Base-by-base conservation (phyloP, 2,888 invertebrate species). In the Lymantria monacha region DNA sequence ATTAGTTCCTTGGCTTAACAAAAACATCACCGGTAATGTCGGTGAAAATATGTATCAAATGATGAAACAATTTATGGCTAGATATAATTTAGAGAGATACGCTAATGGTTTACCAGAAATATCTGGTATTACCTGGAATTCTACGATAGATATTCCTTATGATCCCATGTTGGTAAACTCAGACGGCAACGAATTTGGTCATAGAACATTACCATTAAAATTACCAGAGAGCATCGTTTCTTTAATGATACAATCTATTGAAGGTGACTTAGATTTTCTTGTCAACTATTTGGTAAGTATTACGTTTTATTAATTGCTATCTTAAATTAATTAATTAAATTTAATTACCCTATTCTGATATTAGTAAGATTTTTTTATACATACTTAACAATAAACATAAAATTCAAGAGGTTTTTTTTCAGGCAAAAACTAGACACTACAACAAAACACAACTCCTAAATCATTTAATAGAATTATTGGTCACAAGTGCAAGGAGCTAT, bases 11-110 rank as follows among this genome's bases (percentile, higher is more conserved):
- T 93, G 93, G 90, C 91, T 93, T 79, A 81, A 93, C 61, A 56
- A 63, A 12, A 83, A 90, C 22, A 81, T 87, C 49, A 83, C 90
- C 46, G 80, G 86, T 53, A 86, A 80, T 67, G 93, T 92, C 55
- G 95, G 95, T 40, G 94, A 94, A 76, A 84, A 91, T 55, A 92
- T 93, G 81, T 93, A 93, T 72, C 93, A 92, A 78, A 82, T 90
- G 66, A 93, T 95, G 71, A 94, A 94, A 70, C 94, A 95, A 76
- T 75, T 95, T n/a, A 81, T 93, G 72, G 93, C 94, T 41, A 93
- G 95, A 70, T 95, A 95, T 84, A 93, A 94, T 69, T 83, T 95
- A 66, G 95, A 95, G 77, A 93, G 95, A 70, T 88, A 95, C 62
- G 92, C 95, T n/a, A 93, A 95, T 72, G 93, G 92, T 22, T 71